A percentile compares a stretch with the other conserved stretches of the same genome.
phyloP scores from a whole-genome alignment of 1,140 invertebrate genomes.

The Aplysia californica region DNA sequence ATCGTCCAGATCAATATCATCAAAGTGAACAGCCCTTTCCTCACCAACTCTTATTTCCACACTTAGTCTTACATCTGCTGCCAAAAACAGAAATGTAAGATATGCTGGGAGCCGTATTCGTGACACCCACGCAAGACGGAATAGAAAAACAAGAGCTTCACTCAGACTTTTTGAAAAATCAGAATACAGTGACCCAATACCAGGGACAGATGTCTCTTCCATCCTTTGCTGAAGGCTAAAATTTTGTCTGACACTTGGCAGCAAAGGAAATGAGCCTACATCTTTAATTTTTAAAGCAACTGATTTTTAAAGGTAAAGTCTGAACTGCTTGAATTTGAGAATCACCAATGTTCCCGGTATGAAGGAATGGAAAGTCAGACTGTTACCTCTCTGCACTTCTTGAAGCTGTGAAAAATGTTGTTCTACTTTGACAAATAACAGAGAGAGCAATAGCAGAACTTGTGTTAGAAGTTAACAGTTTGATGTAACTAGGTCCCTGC shows the following conservation, averaged over 20 bases:
- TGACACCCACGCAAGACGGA: conserved; percentile 20
- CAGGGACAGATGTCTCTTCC: conserved; percentile 14
- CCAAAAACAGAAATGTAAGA: conserved; percentile 17
- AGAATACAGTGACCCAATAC: not conserved
- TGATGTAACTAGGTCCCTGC: no score
- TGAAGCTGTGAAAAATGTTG: no score
- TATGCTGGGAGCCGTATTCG: conserved; percentile 17
- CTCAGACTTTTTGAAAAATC: conserved; percentile 14
- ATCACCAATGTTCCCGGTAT: no score
- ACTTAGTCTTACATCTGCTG: conserved; percentile 20
- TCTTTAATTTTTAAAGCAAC: not conserved
- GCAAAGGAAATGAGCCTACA: not conserved
- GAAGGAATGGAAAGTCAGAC: no score
- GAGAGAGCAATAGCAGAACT: no score
- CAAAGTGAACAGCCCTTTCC: not conserved
- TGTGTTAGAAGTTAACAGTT: no score
- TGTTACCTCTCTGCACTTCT: no score
- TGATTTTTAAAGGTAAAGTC: not conserved
- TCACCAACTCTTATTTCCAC: conserved; percentile 13
- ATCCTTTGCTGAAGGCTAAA: not conserved
- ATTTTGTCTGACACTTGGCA: not conserved
- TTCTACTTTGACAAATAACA: no score
- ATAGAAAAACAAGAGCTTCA: conserved; percentile 10
- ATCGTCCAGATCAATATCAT: no score
- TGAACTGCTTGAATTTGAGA: no score